Percentiles rank a stretch among this genome's conserved stretches.
Evolutionary conservation across 2,888 invertebrate genomes (phyloP).

Genomic region (Lucinisca nassula): DNA sequence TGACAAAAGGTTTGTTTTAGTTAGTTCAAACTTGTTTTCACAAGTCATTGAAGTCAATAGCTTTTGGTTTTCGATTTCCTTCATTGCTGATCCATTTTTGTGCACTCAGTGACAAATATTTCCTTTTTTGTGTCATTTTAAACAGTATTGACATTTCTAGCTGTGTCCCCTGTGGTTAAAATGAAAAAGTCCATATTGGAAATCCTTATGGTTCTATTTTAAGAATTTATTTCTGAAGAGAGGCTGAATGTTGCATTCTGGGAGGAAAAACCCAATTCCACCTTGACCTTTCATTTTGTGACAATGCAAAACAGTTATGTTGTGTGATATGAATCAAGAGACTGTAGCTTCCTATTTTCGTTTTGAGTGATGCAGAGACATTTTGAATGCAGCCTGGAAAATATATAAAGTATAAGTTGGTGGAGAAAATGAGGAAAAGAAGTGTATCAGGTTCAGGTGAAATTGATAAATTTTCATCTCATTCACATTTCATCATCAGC

Average conservation of each 20-base stretch:
- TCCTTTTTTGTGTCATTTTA: not conserved
- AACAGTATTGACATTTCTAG: not conserved
- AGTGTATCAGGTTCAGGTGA: slow-evolving; percentile 54
- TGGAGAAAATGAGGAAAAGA: slow-evolving; percentile 69
- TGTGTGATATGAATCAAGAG: not conserved
- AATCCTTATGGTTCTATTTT: slow-evolving; percentile 32
- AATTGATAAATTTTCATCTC: not conserved
- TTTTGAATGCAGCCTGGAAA: slow-evolving; percentile 67
- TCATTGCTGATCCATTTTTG: no score
- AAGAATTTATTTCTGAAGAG: slow-evolving; percentile 30
- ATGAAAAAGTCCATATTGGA: slow-evolving; percentile 22
- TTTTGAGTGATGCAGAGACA: not conserved
- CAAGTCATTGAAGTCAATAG: no score
- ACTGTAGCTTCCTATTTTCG: not conserved
- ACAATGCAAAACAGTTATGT: not conserved
- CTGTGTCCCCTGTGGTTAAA: slow-evolving; percentile 13
- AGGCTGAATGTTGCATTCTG: slow-evolving; percentile 63
- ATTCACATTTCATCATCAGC: slow-evolving; percentile 9
- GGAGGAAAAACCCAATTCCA: slow-evolving; percentile 53
- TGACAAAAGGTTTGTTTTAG: no score
- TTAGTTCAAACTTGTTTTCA: no score
- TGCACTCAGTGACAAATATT: no score
- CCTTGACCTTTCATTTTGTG: slow-evolving; percentile 42
- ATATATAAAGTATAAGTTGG: slow-evolving; percentile 60
- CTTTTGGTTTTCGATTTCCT: no score